Percentiles rank a stretch among this genome's conserved stretches.
These are phyloP conservation scores for Seriola aureovittata DNA, from an alignment of 2,113 vertebrate genomes.

Conservation along the genomic window DNA sequence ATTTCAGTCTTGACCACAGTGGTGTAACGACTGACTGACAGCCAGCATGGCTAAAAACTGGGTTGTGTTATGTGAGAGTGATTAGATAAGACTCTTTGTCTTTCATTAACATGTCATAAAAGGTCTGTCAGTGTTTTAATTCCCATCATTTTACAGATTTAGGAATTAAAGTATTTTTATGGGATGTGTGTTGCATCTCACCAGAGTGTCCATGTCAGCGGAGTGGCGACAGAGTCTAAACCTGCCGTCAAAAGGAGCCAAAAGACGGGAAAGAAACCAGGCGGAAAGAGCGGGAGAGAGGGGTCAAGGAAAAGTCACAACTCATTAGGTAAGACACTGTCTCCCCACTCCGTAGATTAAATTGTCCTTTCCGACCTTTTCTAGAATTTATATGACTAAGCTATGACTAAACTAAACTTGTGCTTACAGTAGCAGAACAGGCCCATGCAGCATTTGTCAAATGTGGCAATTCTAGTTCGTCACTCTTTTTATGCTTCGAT, in stretches of 20 bases:
- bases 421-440: conserved; percentile 1
- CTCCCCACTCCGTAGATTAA: too few relatives aligned
- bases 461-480: conserved; percentile 13
- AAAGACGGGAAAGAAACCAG: conserved; percentile 86
- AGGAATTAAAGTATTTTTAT: background rate
- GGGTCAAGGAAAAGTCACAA: conserved; percentile 77
- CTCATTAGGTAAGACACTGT: conserved; percentile 55
- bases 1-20: too few relatives aligned
- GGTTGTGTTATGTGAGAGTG: background rate
- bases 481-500: background rate
- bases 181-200: conserved; percentile 24
- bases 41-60: background rate
- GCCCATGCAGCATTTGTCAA: background rate
- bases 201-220: conserved; percentile 79
- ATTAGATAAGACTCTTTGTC: background rate
- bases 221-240: conserved; percentile 75
- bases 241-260: conserved; percentile 84
- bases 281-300: conserved; percentile 79
- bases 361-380: background rate
- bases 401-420: background rate
- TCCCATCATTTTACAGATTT: background rate
- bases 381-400: background rate
- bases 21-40: background rate
- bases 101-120: background rate
- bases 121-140: background rate